phyloP scores from a whole-genome alignment of 2,888 invertebrate species.

The Philereme transversata region DNA sequence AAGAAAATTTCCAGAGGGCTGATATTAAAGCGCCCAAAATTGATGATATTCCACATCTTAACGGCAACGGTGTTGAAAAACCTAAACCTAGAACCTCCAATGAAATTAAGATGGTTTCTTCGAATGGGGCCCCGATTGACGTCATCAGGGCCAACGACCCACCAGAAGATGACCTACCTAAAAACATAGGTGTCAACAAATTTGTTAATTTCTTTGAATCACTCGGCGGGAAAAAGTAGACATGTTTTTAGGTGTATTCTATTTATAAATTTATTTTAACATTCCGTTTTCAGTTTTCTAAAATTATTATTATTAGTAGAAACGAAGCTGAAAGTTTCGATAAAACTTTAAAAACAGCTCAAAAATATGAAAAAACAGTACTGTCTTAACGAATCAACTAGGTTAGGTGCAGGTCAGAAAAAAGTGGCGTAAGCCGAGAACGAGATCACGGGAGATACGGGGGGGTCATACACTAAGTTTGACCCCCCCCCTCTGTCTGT shows the following conservation, averaged over 20 bases:
- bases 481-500: too few species aligned
- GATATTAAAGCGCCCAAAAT: background rate
- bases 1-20: slow-evolving; percentile 12
- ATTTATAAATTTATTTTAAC: slow-evolving; percentile 8
- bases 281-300: slow-evolving; percentile 1
- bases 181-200: slow-evolving; percentile 78
- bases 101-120: slow-evolving; percentile 72
- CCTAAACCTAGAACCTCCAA: slow-evolving; percentile 64
- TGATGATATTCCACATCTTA: slow-evolving; percentile 39
- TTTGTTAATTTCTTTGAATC: slow-evolving; percentile 80
- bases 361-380: too few species aligned
- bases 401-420: too few species aligned
- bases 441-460: too few species aligned
- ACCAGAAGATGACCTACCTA: slow-evolving; percentile 76
- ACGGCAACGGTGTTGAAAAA: slow-evolving; percentile 49
- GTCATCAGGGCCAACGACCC: slow-evolving; percentile 78
- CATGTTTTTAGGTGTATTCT: background rate
- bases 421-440: too few species aligned
- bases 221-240: slow-evolving; percentile 74
- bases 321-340: background rate
- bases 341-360: too few species aligned
- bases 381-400: too few species aligned
- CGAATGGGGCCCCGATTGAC: slow-evolving; percentile 67
- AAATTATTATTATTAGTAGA: background rate
- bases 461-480: too few species aligned